Base-by-base conservation (phyloP, 2,113 vertebrate species). In the Genyomyrus donnyi region DNA sequence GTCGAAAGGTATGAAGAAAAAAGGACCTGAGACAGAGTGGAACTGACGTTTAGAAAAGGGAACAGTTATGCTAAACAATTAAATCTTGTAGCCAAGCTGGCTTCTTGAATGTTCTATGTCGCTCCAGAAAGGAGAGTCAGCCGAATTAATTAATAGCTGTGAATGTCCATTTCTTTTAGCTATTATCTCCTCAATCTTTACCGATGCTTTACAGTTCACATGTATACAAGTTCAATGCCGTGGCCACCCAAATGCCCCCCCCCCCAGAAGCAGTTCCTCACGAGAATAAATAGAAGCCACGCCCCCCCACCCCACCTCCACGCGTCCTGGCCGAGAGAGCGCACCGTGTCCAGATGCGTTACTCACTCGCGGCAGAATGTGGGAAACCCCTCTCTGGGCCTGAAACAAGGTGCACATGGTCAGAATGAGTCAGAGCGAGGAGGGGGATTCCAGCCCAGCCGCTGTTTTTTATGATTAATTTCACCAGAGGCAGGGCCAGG, bases 371-470 rank as follows among this genome's bases (percentile, higher is more conserved):
- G 91, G 87, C 48, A 90, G 91, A 93, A 90, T 92, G 94, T 96
- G 96, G 97, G 97, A 97, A 97, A 95, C 95, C 97, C 96, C 96
- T 92, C 95, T 94, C 95, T 95, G 95, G 94, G 94, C 19, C 80
- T 87, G 91, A 96, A 95, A 95, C 96, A 10, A 62, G 94, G 96
- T 93, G 96, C 96, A 95, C 94, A 95, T 95, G 97, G 96, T 94
- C 95, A 80, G 49, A 95, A 96, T 98, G 97, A 99, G 96, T 99
- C 97, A 98, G 95, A 94, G 95, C 91, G 94, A 96, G 95, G 93
- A 93, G 96, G 96, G 97, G 97, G 97, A 97, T 97, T 97, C 97
- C 97, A 96, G 90, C 92, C 87, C 96, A 97, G 91, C 93, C 92
- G 92, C 93, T 89, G 45, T 21, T 70, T 85, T 87, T 94, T 93